Conservation (phyloP, 2,113 vertebrate genomes). For the Pseudorectes ferrugineus region DNA sequence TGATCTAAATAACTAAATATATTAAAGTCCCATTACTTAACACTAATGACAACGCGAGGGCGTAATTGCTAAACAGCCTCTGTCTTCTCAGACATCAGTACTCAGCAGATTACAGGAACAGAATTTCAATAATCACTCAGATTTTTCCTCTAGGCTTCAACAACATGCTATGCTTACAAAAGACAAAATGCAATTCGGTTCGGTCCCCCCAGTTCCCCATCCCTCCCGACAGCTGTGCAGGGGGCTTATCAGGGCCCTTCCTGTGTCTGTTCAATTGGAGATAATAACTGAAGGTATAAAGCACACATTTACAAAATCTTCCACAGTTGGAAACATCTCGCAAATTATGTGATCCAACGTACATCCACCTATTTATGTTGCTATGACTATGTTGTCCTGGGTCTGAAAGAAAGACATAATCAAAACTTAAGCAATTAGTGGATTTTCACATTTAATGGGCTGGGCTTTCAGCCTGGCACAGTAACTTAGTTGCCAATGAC, state of each 20-base stretch:
- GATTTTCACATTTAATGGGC: constrained; percentile 69
- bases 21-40: constrained; percentile 61
- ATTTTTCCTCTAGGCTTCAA: constrained; percentile 63
- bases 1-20: constrained; percentile 55
- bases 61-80: constrained; percentile 21
- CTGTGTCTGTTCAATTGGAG: constrained; percentile 67
- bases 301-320: constrained; percentile 65
- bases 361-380: constrained; percentile 53
- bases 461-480: constrained; percentile 43
- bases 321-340: constrained; percentile 38
- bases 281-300: constrained; percentile 68
- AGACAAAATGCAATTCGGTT: constrained; percentile 54
- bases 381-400: constrained; percentile 33
- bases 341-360: constrained; percentile 28
- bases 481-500: constrained; percentile 34
- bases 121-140: constrained; percentile 58
- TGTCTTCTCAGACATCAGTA: constrained; percentile 45
- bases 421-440: constrained; percentile 43
- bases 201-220: background rate
- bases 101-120: constrained; percentile 58
- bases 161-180: constrained; percentile 46
- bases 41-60: constrained; percentile 34
- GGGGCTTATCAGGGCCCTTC: constrained; percentile 46
- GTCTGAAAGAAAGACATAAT: constrained; percentile 59
- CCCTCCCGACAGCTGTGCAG: constrained; percentile 55